phyloP scores from a whole-genome alignment of 1,140 invertebrate species.

The Neodiprion lecontei region DNA sequence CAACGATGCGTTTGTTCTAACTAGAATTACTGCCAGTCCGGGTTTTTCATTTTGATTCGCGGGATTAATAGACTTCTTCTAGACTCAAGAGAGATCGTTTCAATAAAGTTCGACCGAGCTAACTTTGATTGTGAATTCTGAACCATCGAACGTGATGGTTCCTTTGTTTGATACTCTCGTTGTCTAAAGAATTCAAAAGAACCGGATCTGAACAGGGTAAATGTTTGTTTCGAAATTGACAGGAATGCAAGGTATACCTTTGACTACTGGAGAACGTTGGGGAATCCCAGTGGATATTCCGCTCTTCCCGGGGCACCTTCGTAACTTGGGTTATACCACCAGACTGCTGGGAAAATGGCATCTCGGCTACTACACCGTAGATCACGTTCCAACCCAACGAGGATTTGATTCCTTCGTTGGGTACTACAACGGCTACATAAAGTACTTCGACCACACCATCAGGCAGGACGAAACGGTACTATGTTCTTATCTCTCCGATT shows the following conservation, averaged over 20 bases:
- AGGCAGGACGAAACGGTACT: conserved; percentile 49
- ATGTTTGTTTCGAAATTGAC: conserved; percentile 14
- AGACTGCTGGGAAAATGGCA: conserved; percentile 61
- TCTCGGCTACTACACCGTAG: conserved; percentile 49
- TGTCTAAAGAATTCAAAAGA: no score
- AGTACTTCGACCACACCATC: conserved; percentile 63
- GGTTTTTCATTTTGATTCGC: no score
- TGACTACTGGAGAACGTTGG: conserved; percentile 62
- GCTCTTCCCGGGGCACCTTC: conserved; percentile 66
- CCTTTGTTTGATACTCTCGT: no score
- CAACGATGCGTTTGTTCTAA: no score
- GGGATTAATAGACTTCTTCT: no score
- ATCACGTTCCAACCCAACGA: conserved; percentile 64
- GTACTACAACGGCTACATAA: conserved; percentile 69
- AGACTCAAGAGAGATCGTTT: no score
- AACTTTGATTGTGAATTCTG: no score
- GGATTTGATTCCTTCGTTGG: conserved; percentile 73
- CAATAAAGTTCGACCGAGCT: no score
- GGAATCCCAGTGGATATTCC: conserved; percentile 66
- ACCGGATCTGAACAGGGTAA: no score
- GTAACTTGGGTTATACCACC: conserved; percentile 47
- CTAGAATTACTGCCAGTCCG: no score
- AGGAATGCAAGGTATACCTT: conserved; percentile 71
- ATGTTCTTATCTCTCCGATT: not conserved
- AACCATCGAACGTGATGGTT: no score